These are phyloP conservation scores for Picathartes gymnocephalus DNA, from an alignment of 2,113 vertebrate genomes.

Conservation along the genomic window DNA sequence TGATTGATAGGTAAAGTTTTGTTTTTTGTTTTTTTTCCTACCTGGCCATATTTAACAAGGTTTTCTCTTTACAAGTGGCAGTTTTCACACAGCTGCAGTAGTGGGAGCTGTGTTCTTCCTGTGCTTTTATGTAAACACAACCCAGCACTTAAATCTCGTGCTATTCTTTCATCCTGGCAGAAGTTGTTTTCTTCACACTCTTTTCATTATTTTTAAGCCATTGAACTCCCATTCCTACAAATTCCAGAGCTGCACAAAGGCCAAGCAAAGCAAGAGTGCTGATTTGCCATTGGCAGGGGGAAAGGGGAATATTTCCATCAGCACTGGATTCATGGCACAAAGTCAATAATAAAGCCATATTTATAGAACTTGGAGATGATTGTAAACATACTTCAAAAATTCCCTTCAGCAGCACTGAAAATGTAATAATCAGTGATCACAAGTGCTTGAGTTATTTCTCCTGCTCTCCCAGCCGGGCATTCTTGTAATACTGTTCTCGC, in stretches of 20 bases:
- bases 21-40: background rate
- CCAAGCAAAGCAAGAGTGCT: background rate
- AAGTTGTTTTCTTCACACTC: constrained; percentile 6
- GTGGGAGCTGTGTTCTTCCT: background rate
- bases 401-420: constrained; percentile 20
- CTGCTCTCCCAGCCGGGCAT: background rate
- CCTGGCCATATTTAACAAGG: background rate
- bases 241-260: background rate
- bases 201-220: constrained; percentile 30
- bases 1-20: background rate
- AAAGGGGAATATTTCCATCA: background rate
- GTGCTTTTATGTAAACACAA: background rate
- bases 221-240: background rate
- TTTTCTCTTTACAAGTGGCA: background rate
- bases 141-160: background rate
- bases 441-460: constrained; percentile 8
- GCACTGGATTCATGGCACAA: constrained; percentile 3
- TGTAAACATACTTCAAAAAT: constrained; percentile 48
- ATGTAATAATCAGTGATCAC: constrained; percentile 44
- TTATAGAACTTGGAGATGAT: constrained; percentile 39
- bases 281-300: constrained; percentile 3
- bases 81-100: background rate
- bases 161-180: background rate
- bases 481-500: background rate
- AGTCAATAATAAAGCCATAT: constrained; percentile 49